Evolutionary conservation across 2,113 vertebrate genomes (phyloP).

Genomic region (Ictalurus furcatus): DNA sequence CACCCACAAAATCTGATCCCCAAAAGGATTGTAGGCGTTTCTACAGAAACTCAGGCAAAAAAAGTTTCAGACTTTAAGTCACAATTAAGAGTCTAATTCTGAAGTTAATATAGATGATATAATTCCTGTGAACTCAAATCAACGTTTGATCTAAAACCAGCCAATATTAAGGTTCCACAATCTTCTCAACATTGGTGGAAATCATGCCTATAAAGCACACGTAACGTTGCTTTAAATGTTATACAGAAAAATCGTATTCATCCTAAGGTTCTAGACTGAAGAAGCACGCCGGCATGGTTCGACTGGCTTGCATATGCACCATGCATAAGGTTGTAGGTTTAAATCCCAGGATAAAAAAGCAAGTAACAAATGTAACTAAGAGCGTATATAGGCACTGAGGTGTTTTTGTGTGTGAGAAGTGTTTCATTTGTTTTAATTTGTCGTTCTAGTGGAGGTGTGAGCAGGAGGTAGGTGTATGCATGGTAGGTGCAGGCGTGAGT

Average conservation of each 20-base stretch:
- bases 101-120: background rate
- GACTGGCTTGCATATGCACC: background rate
- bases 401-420: background rate
- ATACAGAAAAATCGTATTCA: background rate
- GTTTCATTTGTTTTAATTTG: conserved; percentile 25
- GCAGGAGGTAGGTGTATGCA: background rate
- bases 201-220: background rate
- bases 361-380: background rate
- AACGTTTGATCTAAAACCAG: background rate
- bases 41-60: background rate
- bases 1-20: conserved; percentile 27
- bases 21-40: conserved; percentile 29
- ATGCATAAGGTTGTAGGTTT: background rate
- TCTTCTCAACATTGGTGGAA: background rate
- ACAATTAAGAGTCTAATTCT: background rate
- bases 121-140: background rate
- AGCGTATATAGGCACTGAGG: background rate
- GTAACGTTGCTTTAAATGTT: background rate
- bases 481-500: background rate
- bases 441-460: conserved; percentile 31
- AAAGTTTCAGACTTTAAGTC: background rate
- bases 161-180: background rate
- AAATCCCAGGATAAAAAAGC: background rate
- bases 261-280: background rate
- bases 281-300: background rate